Evolutionary conservation across 2,113 vertebrate species (phyloP).

Genomic region (Lycocorax pyrrhopterus): DNA sequence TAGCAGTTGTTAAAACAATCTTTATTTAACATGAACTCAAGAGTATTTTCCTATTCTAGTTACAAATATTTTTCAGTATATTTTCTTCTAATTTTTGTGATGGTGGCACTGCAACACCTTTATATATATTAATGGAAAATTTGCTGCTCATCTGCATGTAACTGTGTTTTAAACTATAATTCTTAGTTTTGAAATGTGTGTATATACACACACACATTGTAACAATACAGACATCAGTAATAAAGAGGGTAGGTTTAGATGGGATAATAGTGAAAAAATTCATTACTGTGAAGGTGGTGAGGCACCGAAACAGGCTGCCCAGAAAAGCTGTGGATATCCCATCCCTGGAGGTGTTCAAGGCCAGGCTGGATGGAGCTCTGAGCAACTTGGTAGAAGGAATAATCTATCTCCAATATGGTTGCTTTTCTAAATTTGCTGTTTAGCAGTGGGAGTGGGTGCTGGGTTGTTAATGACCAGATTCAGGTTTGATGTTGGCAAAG

Average conservation of each 20-base stretch:
- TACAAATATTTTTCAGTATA: background rate
- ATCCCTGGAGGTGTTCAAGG: background rate
- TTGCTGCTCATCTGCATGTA: background rate
- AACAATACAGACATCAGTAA: background rate
- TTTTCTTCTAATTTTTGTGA: background rate
- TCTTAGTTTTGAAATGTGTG: background rate
- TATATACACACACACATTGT: background rate
- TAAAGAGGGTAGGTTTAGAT: background rate
- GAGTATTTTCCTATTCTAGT: background rate
- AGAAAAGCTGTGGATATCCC: background rate
- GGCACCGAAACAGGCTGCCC: background rate
- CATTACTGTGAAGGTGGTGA: background rate
- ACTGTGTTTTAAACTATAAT: background rate
- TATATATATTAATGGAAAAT: background rate
- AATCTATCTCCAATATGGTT: no score
- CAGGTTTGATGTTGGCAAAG: background rate
- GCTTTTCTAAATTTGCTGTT: background rate
- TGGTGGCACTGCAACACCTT: background rate
- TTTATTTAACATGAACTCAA: background rate
- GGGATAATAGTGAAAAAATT: background rate
- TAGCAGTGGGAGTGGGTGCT: fast-evolving
- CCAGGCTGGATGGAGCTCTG: background rate
- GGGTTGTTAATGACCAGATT: background rate
- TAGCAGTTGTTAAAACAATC: background rate
- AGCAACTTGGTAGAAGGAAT: background rate